Evolutionary conservation across 2,113 vertebrate species (phyloP).

Genomic region (Tetrao urogallus): DNA sequence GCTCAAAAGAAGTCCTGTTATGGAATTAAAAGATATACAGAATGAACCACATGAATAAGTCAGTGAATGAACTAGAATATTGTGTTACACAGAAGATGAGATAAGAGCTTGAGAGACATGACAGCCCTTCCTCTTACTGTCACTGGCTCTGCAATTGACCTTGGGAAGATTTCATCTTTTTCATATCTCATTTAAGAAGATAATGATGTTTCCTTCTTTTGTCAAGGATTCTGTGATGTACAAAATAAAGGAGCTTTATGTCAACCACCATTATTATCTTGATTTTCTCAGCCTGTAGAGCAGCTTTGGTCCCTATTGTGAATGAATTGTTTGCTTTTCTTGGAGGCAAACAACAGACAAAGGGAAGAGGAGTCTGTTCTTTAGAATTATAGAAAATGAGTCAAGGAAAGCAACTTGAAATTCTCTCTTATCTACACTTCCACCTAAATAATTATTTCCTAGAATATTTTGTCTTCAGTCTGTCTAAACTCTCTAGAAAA

Average conservation of each 20-base stretch:
- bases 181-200: not conserved
- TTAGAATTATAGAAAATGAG: not conserved
- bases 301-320: not conserved
- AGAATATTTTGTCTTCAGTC: not conserved
- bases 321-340: not conserved
- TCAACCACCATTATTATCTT: not conserved
- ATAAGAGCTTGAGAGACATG: not conserved
- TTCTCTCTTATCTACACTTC: not conserved
- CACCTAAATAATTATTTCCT: not conserved
- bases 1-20: not conserved
- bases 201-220: not conserved
- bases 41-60: not conserved
- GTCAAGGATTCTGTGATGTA: not conserved
- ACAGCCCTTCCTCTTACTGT: not conserved
- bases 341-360: not conserved
- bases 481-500: not conserved
- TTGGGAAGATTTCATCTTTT: not conserved
- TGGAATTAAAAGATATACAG: not conserved
- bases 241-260: not conserved
- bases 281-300: not conserved
- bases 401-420: not conserved
- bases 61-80: not conserved
- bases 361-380: not conserved
- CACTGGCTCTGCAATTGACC: not conserved
- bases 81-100: not conserved